These are phyloP conservation scores for Cirrhinus mrigala DNA, from an alignment of 2,797 vertebrate species.

Conservation along the genomic window DNA sequence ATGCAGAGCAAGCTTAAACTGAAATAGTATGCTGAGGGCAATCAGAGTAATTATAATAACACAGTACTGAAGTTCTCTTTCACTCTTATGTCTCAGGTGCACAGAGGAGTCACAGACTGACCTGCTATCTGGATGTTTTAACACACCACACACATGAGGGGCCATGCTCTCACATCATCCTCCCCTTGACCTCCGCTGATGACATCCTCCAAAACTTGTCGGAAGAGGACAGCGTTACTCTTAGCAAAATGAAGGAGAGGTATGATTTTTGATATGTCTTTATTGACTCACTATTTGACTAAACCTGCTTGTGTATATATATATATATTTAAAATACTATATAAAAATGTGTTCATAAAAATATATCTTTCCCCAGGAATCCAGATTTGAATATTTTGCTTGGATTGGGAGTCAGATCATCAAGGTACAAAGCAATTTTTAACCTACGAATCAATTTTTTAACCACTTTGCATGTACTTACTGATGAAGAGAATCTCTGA, in stretches of 20 bases:
- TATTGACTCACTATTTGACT: neutral
- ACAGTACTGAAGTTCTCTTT: conserved; percentile 6
- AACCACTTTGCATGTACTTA: neutral
- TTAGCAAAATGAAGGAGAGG: conserved; percentile 40
- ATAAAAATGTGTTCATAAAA: neutral
- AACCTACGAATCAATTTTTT: neutral
- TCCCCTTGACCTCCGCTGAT: conserved; percentile 30
- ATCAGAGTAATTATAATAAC: neutral
- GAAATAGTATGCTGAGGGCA: neutral
- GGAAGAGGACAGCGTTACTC: neutral
- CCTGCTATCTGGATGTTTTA: conserved; percentile 50
- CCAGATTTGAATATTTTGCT: conserved; percentile 46
- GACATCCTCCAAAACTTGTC: conserved; percentile 21
- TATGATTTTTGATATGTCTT: conserved; percentile 3
- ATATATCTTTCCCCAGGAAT: conserved; percentile 37
- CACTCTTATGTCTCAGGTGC: neutral
- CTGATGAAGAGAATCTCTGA: neutral
- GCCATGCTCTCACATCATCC: conserved; percentile 52
- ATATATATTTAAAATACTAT: neutral
- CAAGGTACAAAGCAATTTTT: conserved; percentile 41
- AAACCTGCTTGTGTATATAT: neutral
- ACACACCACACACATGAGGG: neutral
- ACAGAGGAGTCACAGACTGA: conserved; percentile 37
- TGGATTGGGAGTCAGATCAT: conserved; percentile 45
- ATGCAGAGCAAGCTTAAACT: conserved; percentile 11